Base-by-base conservation (phyloP, 2,888 invertebrate species). In the Dexiosoma caninum region DNA sequence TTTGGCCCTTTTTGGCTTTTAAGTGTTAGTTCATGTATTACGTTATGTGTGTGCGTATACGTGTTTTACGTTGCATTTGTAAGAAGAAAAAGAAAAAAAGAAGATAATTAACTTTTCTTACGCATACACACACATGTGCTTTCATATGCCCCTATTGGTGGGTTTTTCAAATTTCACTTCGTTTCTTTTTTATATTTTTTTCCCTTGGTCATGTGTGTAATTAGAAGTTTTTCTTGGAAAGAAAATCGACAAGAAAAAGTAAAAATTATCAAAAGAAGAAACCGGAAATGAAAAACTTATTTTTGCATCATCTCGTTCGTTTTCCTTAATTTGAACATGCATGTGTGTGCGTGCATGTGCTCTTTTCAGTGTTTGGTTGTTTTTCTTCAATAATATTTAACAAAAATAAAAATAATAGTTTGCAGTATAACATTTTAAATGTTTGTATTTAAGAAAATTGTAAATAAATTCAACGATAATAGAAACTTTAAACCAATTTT, bases 121-220 rank as follows among this genome's bases (percentile, higher is more conserved):
- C n/a, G n/a, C n/a, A n/a, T 27, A 27, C 60, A 72, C 76, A 77
- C 42, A 14, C 57, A 44, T 27, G 3, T 9, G 10, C 37, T 4
- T 49, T 27, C 30, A 49, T 21, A 42, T 59, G 70, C 27, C 49
- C 59, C 12, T 55, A 12, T 60, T 40, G 40, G 59, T 71, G 23
- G 9, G 32, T 62, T 49, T 40, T 74, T 64, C n/a, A 9, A 40
- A 49, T 32, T 37, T 57, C 12, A 53, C 30, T 62, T 19, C 30
- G 40, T 46, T 23, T 53, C 10, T 12, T 8, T 19, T 30, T 12
- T 37, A 2, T 21, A 57, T 35, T 14, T 14, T n/a, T 59, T 75
- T 42, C 72, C 85, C 83, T 85, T 85, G 86, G 87, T 85, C 88
- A 86, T 87, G 88, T 85, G 84, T 84, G 86, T 86, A 88, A 87